Evolutionary conservation across 2,888 invertebrate species (phyloP).

Genomic region (Sarcophaga variegata): DNA sequence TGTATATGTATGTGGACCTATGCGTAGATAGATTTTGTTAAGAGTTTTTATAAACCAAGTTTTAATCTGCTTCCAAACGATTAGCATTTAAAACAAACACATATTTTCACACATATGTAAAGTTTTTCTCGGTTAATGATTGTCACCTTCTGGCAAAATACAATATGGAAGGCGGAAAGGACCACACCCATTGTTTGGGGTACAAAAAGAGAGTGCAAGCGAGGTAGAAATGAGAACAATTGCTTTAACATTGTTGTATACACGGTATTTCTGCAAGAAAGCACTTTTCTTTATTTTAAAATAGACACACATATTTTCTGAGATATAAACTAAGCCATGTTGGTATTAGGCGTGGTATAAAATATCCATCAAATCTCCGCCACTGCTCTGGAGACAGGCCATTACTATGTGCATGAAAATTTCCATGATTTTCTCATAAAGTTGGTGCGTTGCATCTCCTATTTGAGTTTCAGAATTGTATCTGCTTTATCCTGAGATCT

Average conservation of each 20-base stretch:
- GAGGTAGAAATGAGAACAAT: too few relatives aligned
- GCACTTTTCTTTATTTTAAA: background rate
- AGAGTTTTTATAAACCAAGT: slow-evolving; percentile 56
- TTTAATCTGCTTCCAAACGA: slow-evolving; percentile 67
- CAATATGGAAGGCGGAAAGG: slow-evolving; percentile 4
- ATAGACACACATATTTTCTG: background rate
- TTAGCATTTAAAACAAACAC: slow-evolving; percentile 63
- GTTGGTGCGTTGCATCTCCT: too few relatives aligned
- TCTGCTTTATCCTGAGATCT: too few relatives aligned
- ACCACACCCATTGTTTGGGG: too few relatives aligned
- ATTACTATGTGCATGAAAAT: too few relatives aligned
- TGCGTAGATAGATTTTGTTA: background rate
- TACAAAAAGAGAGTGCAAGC: too few relatives aligned
- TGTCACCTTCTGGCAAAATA: slow-evolving; percentile 67
- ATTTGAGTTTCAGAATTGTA: too few relatives aligned
- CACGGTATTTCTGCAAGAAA: too few relatives aligned
- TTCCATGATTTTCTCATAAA: too few relatives aligned
- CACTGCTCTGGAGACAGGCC: too few relatives aligned
- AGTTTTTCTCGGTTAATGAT: slow-evolving; percentile 57
- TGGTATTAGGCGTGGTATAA: background rate
- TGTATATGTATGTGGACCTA: background rate
- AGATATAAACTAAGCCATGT: background rate
- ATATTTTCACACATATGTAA: slow-evolving; percentile 67
- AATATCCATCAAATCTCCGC: too few relatives aligned
- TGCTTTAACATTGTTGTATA: too few relatives aligned